Percentiles rank a stretch among this genome's conserved stretches.
phyloP scores from a whole-genome alignment of 2,113 vertebrate genomes.

The Megaptera novaeangliae region DNA sequence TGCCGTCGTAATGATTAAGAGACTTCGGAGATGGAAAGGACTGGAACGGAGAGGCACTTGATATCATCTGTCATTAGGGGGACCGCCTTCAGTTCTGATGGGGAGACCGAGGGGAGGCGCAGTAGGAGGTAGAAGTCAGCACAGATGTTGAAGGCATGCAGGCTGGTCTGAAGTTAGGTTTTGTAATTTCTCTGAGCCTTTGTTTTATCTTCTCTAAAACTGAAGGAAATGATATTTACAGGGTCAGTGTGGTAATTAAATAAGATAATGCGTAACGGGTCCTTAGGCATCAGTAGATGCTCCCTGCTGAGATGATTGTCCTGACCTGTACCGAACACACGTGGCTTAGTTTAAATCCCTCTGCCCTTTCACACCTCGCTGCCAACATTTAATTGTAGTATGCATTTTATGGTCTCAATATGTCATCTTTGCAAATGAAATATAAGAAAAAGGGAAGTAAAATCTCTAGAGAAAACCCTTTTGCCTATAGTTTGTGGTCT shows the following conservation, averaged over 20 bases:
- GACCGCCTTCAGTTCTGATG: too few relatives aligned
- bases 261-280: too few relatives aligned
- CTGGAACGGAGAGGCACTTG: not conserved
- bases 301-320: too few relatives aligned
- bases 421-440: not conserved
- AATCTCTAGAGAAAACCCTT: not conserved
- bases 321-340: rapidly evolving
- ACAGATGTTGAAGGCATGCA: rapidly evolving
- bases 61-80: not conserved
- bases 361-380: not conserved
- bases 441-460: not conserved
- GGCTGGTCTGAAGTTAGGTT: not conserved
- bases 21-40: not conserved
- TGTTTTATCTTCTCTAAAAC: not conserved
- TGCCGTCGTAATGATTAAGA: rapidly evolving
- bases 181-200: not conserved
- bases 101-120: too few relatives aligned
- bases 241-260: not conserved
- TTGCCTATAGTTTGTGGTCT: not conserved
- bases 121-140: not conserved
- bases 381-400: not conserved
- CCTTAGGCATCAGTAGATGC: not conserved
- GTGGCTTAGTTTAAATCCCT: too few relatives aligned
- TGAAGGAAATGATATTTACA: not conserved
- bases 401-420: not conserved